phyloP scores from a whole-genome alignment of 2,113 vertebrate genomes.

The Emydocephalus ijimae region DNA sequence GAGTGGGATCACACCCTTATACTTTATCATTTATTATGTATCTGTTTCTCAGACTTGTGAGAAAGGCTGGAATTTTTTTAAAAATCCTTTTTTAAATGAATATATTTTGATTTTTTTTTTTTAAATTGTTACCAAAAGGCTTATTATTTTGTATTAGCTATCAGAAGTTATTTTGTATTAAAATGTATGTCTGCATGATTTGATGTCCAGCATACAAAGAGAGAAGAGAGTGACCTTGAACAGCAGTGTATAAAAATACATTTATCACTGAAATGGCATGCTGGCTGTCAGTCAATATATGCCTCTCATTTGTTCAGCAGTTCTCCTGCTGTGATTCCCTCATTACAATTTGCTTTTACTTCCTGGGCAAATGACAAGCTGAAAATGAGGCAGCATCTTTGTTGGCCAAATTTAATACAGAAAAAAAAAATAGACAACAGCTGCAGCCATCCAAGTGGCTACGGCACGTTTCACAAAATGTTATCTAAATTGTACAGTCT shows the following conservation, averaged over 20 bases:
- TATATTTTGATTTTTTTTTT: not conserved
- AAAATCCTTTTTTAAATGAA: conserved; percentile 11
- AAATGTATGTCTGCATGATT: conserved; percentile 28
- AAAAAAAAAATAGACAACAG: conserved; percentile 70
- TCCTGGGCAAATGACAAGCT: conserved; percentile 74
- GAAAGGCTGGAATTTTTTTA: conserved; percentile 22
- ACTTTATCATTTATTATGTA: conserved; percentile 37
- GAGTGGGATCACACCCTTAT: not conserved
- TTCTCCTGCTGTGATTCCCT: conserved; percentile 69
- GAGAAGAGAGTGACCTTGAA: conserved; percentile 65
- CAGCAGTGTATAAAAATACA: conserved; percentile 64
- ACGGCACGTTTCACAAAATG: conserved; percentile 31
- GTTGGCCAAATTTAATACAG: conserved; percentile 65
- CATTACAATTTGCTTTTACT: conserved; percentile 72
- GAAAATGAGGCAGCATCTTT: conserved; percentile 71
- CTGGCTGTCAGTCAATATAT: conserved; percentile 67
- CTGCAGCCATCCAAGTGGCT: conserved; percentile 66
- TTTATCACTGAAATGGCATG: conserved; percentile 63
- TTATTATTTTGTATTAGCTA: not conserved
- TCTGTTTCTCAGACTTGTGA: conserved; percentile 29
- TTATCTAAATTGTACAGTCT: conserved; percentile 19
- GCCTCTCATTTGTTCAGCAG: conserved; percentile 66
- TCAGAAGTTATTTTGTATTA: conserved; percentile 24
- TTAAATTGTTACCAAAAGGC: not conserved
- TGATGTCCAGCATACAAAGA: conserved; percentile 42